These are phyloP conservation scores for Drosophila rubida DNA, from an alignment of 2,888 invertebrate genomes.

Conservation along the genomic window DNA sequence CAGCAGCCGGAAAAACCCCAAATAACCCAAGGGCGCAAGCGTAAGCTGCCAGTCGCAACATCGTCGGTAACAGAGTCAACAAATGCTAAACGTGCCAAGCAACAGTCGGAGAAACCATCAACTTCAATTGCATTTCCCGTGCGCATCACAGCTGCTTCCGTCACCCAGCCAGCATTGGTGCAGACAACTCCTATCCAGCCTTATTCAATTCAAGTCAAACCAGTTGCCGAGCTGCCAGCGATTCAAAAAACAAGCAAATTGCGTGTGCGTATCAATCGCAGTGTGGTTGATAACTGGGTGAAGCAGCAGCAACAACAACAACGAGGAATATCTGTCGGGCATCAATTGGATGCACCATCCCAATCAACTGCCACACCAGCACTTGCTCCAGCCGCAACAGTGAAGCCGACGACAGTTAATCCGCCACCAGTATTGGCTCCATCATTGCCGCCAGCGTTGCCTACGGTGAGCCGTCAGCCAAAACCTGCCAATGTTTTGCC, in stretches of 20 bases:
- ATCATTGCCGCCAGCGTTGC: not conserved
- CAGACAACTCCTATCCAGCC: not conserved
- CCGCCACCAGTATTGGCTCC: not conserved
- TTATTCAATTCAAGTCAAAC: not conserved
- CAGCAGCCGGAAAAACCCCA: not conserved
- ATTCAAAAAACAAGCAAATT: conserved; percentile 41
- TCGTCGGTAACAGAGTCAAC: not conserved
- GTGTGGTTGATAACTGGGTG: conserved; percentile 30
- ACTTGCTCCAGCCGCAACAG: too few species aligned
- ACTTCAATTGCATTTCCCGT: conserved; percentile 40
- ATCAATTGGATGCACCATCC: not conserved
- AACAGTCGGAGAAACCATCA: not conserved
- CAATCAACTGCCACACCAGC: not conserved
- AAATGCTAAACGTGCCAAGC: conserved; percentile 28
- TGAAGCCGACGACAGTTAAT: not conserved
- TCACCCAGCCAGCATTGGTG: not conserved
- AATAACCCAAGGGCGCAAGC: conserved; percentile 24
- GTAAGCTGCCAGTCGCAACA: conserved; percentile 13
- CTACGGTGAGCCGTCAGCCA: not conserved
- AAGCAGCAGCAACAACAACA: not conserved
- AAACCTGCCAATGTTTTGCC: conserved; percentile 34
- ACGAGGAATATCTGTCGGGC: not conserved
- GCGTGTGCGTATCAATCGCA: conserved; percentile 63
- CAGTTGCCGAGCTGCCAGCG: not conserved
- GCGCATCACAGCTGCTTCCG: conserved; percentile 46